Base-by-base conservation (phyloP, 2,797 vertebrate genomes). In the Odontamblyopus rebecca region DNA sequence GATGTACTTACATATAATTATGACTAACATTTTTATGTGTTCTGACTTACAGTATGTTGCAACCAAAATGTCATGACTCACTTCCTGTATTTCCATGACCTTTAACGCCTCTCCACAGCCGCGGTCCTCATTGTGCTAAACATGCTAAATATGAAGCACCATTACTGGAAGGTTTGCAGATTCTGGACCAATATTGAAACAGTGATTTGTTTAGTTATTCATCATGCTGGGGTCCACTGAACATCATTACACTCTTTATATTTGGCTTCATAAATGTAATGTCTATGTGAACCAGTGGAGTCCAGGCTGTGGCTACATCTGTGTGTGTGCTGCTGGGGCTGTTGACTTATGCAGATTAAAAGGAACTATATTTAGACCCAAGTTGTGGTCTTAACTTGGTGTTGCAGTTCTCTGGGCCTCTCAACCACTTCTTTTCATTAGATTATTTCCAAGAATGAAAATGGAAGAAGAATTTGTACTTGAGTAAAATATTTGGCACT, bases 181-280 rank as follows among this genome's bases (percentile, higher is more conserved):
- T 75, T 72, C 77, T 71, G 61, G 68, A 70, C 76, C 73, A 89
- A 86, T 87, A 88, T 91, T 88, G 73, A 86, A 86, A 72, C 66
- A 76, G 78, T 74, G 27, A 61, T 80, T 78, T 86, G 85, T 87
- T 87, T 85, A 76, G 79, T 44, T 84, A 81, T 88, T 84, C 79
- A 78, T 87, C 81, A 89, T 71, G 73, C 72, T 65, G 70, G 74
- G 83, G 67, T 65, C 64, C 68, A 62, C 80, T 71, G 67, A 73
- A 81, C 72, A 81, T 72, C 77, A 73, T 79, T 57, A 68, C 27
- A 64, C 65, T 83, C 74, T 81, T 87, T 83, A 75, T 73, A 67
- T 72, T 73, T 56, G 23, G 1, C 60, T 48, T 78, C 61, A 85
- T 83, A 84, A 87, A 82, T 78, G 74, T 72, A 65, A 68, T 69